Conservation (phyloP, 2,888 invertebrate species). For the Agrenia bidenticulata region DNA sequence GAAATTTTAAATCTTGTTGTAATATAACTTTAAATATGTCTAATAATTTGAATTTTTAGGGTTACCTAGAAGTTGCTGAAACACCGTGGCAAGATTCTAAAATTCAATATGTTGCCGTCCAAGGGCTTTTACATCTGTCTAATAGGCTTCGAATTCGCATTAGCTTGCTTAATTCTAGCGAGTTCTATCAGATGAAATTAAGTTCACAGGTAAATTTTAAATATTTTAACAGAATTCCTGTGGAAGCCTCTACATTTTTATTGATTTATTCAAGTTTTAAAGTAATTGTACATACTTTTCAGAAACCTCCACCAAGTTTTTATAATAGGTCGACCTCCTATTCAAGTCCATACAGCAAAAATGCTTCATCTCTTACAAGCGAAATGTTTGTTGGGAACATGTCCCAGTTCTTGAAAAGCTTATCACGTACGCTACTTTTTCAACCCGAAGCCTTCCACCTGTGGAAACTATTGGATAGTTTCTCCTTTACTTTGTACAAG, state of each 20-base stretch:
- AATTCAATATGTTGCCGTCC: slow-evolving; percentile 40
- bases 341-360: background rate
- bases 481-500: slow-evolving; percentile 38
- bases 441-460: slow-evolving; percentile 37
- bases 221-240: no score
- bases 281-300: background rate
- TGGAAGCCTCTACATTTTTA: no score
- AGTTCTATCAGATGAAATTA: slow-evolving; percentile 19
- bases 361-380: slow-evolving; percentile 19
- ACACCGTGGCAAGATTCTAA: slow-evolving; percentile 37
- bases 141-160: slow-evolving; percentile 34
- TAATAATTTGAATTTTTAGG: slow-evolving; percentile 28
- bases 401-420: slow-evolving; percentile 40
- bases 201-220: slow-evolving; percentile 2
- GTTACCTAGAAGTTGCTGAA: slow-evolving; percentile 43
- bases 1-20: slow-evolving; percentile 11
- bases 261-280: no score
- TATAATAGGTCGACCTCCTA: background rate
- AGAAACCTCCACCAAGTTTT: background rate
- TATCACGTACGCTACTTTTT: slow-evolving; percentile 41
- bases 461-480: slow-evolving; percentile 41
- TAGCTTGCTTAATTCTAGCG: slow-evolving; percentile 42
- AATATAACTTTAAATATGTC: slow-evolving; percentile 8
- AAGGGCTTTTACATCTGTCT: slow-evolving; percentile 41
- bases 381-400: slow-evolving; percentile 39